Evolutionary conservation across 1,140 invertebrate species (phyloP).

Genomic region (Trichonephila inaurata): DNA sequence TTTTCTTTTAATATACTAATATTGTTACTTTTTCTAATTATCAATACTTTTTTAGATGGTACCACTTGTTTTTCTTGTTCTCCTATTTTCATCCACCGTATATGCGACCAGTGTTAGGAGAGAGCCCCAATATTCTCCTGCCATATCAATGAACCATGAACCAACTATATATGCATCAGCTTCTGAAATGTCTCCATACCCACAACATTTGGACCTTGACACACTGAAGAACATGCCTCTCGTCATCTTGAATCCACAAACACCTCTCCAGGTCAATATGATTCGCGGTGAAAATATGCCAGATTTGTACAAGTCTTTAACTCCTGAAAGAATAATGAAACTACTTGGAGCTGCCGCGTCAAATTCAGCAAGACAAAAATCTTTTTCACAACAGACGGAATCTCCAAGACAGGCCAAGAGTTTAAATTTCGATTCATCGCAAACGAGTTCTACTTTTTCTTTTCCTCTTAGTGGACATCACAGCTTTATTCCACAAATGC

Average conservation of each 20-base stretch:
- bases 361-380: not conserved
- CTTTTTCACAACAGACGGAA: not conserved
- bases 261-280: not conserved
- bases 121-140: not conserved
- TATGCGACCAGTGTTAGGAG: not conserved
- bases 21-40: not conserved
- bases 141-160: not conserved
- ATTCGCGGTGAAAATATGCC: not conserved
- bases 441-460: not conserved
- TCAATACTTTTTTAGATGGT: constrained; percentile 1
- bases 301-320: not conserved
- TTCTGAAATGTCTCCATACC: constrained; percentile 24
- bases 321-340: not conserved
- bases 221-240: constrained; percentile 50
- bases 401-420: not conserved
- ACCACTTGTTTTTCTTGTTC: not conserved
- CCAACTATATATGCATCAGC: not conserved
- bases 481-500: not conserved
- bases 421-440: not conserved
- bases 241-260: constrained; percentile 5
- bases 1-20: not conserved
- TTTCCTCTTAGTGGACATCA: not conserved
- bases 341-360: not conserved
- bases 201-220: constrained; percentile 19
- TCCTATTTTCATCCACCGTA: not conserved